phyloP scores from a whole-genome alignment of 2,113 vertebrate species.

The Pycnonotus jocosus region DNA sequence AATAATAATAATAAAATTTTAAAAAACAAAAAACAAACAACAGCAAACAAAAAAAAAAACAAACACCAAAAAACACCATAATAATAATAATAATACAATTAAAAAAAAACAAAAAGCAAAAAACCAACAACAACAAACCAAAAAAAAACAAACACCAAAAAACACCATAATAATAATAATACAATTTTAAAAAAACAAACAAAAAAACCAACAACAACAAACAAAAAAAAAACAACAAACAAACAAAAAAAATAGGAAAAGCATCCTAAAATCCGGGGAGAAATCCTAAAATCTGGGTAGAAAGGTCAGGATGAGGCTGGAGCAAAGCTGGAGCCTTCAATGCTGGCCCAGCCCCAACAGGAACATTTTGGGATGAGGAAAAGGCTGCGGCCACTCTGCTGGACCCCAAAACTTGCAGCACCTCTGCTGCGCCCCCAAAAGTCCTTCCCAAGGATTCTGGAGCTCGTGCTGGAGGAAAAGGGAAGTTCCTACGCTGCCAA shows the following conservation, averaged over 20 bases:
- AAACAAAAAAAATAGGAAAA: too few relatives aligned
- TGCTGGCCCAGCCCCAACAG: rapidly evolving
- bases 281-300: not conserved
- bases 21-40: too few relatives aligned
- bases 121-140: too few relatives aligned
- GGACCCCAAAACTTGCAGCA: not conserved
- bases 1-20: not conserved
- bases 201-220: too few relatives aligned
- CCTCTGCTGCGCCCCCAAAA: not conserved
- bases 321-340: not conserved
- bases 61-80: too few relatives aligned
- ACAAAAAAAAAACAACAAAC: too few relatives aligned
- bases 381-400: not conserved
- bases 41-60: too few relatives aligned
- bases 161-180: too few relatives aligned
- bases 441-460: rapidly evolving
- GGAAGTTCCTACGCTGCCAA: not conserved
- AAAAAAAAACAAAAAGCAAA: too few relatives aligned
- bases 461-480: not conserved
- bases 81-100: too few relatives aligned
- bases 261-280: rapidly evolving
- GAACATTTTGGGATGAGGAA: rapidly evolving
- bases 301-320: not conserved
- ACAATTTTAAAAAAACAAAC: too few relatives aligned
- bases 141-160: too few relatives aligned